A percentile compares a stretch with the other conserved stretches of the same genome.
Evolutionary conservation across 35 echinoderm and acorn worm species (phyloP).

Genomic region (Amphiura filiformis): DNA sequence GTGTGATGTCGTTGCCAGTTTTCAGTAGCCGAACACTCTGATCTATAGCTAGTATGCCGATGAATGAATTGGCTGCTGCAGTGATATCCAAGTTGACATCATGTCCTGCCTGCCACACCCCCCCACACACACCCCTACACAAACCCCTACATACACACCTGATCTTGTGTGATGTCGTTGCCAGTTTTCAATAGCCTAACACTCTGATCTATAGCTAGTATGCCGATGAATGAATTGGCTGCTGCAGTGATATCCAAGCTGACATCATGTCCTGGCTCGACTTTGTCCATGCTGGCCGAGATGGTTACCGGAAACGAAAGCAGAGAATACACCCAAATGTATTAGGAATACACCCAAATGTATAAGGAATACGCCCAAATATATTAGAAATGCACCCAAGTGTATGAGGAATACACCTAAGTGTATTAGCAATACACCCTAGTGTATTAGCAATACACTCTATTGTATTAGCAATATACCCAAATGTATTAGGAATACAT

Average conservation of each 20-base stretch:
- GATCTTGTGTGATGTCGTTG: constrained; percentile 90
- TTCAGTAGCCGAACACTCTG: constrained; percentile 79
- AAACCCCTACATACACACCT: constrained; percentile 19
- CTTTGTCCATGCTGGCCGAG: constrained; percentile 44
- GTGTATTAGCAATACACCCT: too few relatives aligned
- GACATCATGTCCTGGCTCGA: constrained; percentile 68
- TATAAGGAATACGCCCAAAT: too few relatives aligned
- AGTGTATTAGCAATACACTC: too few relatives aligned
- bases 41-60: constrained; percentile 84
- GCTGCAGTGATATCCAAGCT: constrained; percentile 63
- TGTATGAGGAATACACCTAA: too few relatives aligned
- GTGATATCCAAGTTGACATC: too few relatives aligned
- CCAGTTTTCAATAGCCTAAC: constrained; percentile 76
- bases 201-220: constrained; percentile 90
- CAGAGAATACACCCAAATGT: too few relatives aligned
- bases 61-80: constrained; percentile 40
- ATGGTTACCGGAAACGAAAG: constrained; percentile 85
- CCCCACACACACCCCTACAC: too few relatives aligned
- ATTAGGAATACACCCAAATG: too few relatives aligned
- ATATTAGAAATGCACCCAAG: too few relatives aligned
- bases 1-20: constrained; percentile 94
- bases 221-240: constrained; percentile 51
- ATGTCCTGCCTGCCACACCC: too few relatives aligned
- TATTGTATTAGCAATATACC: too few relatives aligned
- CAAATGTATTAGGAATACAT: too few relatives aligned